A percentile compares a stretch with the other conserved stretches of the same genome.
phyloP scores from a whole-genome alignment of 2,888 invertebrate genomes.

The Aleiodes alternator region DNA sequence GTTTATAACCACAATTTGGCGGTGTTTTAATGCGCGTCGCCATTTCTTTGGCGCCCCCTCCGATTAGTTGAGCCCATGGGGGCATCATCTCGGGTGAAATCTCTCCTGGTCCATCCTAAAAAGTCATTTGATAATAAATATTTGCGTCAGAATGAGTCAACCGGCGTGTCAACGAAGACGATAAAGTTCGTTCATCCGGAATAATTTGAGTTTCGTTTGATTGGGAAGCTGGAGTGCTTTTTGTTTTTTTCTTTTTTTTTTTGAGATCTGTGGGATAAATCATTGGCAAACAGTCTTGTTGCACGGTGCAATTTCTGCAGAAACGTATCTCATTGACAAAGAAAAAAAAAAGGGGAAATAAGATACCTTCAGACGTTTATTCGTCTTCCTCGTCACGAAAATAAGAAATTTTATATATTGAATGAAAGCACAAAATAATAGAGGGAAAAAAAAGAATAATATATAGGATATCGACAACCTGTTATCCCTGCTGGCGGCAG shows the following conservation, averaged over 20 bases:
- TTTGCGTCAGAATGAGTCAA: background rate
- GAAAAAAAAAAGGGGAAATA: no score
- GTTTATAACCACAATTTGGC: conserved; percentile 20
- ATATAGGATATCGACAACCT: conserved; percentile 61
- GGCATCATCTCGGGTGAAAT: background rate
- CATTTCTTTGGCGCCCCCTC: conserved; percentile 32
- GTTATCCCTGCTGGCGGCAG: conserved; percentile 58
- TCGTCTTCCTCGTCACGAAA: no score
- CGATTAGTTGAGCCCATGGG: conserved; percentile 9
- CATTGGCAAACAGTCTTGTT: conserved; percentile 7
- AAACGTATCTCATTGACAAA: background rate
- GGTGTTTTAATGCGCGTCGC: conserved; percentile 26
- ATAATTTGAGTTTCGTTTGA: no score
- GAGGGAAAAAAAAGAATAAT: background rate
- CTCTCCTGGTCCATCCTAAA: conserved; percentile 6
- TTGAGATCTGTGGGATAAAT: background rate
- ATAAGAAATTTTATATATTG: no score
- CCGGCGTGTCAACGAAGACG: background rate
- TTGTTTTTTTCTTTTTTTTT: background rate
- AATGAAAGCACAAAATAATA: background rate
- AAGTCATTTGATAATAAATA: conserved; percentile 2
- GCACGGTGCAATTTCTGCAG: background rate
- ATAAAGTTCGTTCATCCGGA: no score
- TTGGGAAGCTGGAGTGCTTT: no score
- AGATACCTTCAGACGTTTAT: background rate